Evolutionary conservation across 2,888 invertebrate genomes (phyloP), one percentile per base, ranked within the genome.

Genomic region (Perizoma flavofasciatum): DNA sequence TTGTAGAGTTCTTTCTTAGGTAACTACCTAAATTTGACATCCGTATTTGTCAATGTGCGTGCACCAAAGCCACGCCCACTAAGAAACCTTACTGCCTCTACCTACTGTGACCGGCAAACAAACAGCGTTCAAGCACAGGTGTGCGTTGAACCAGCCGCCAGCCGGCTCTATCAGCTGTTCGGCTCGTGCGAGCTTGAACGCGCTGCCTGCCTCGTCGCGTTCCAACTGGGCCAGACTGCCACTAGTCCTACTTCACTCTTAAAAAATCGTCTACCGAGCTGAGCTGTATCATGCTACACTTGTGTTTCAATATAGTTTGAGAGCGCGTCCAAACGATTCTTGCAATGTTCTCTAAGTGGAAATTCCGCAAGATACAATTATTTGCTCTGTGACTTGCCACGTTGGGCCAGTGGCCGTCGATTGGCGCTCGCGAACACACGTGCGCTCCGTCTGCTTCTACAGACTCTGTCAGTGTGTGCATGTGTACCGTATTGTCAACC

Each of bases 121-220:
- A 63, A 49, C 49, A 45, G 45, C 49, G 47, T 56, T 54, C 32
- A 33, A 44, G 58, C 86, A 89, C 90, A 89, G 90, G 90, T 89
- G 90, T 88, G 88, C 85, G 80, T 63, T 54, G 65, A 70, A 53
- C 54, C 75, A 66, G 70, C 62, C 63, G 66, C 54, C 75, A 66
- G 70, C 62, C 63, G 66, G 84, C 81, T 77, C 68, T 80, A 85
- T 89, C 89, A 89, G 88, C 88, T 89, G 88, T 88, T 89, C 85
- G 73, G 78, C 79, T 77, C 75, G 81, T 72, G 70, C 81, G 83
- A 84, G 83, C 85, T 86, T 49, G 59, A 54, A 53, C 60, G 41
- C 82, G 81, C 81, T 78, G 70, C 72, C 43, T 59, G 35, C 11
- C 49, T 54, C 51, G 8, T 10, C 47, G 40, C 8, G 11, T 4